Conservation (phyloP, 2,888 invertebrate species). For the Agapostemon virescens region DNA sequence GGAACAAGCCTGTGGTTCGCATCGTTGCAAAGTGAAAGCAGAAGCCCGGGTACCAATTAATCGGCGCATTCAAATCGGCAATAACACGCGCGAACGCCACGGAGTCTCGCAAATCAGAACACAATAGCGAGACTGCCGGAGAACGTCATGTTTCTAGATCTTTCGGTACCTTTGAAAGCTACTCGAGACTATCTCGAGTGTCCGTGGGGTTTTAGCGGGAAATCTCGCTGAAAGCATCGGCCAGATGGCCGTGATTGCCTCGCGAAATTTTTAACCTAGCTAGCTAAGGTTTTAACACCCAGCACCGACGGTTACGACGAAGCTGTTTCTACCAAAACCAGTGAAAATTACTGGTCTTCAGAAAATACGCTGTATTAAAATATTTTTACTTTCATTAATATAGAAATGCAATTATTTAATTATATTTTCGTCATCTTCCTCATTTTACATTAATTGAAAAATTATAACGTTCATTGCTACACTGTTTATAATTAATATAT, state of each 20-base stretch:
- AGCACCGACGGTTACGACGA: no score
- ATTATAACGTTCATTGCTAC: no score
- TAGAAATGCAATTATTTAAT: no score
- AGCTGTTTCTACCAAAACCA: no score
- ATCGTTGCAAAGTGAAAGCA: conserved; percentile 1
- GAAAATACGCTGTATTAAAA: no score
- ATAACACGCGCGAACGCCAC: neutral
- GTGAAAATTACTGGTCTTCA: no score
- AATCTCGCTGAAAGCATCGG: conserved; percentile 27
- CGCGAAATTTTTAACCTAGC: conserved; percentile 19
- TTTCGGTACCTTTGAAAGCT: conserved; percentile 26
- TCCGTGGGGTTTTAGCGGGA: conserved; percentile 24
- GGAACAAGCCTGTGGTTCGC: neutral
- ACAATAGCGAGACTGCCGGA: neutral
- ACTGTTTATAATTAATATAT: no score
- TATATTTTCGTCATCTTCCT: no score
- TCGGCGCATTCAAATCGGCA: no score
- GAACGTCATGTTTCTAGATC: conserved; percentile 20
- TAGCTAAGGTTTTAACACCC: conserved; percentile 30
- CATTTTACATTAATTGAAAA: no score
- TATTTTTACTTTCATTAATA: no score
- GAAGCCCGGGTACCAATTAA: neutral
- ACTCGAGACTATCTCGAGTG: conserved; percentile 53
- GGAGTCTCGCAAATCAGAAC: neutral
- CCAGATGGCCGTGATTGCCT: conserved; percentile 42